Percentiles rank a stretch among this genome's conserved stretches.
Conservation (phyloP, 1,140 invertebrate species). For the Ephestia elutella region DNA sequence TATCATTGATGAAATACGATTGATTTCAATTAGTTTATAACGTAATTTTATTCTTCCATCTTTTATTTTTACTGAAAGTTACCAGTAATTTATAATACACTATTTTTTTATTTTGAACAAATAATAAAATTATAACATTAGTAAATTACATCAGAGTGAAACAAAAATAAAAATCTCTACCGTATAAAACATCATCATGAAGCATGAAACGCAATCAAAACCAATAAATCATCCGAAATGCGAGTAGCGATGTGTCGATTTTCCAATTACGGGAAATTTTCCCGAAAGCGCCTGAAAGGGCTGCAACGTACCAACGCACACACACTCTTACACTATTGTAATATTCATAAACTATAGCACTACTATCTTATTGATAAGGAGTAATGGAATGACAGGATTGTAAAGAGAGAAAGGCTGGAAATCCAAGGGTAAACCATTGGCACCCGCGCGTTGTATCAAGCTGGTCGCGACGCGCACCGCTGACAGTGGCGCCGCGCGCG, state of each 20-base stretch:
- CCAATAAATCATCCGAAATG: background rate
- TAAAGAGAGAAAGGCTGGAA: background rate
- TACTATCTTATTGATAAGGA: background rate
- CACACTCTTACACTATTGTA: background rate
- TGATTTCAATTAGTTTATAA: no score
- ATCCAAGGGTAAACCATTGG: background rate
- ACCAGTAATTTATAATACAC: no score
- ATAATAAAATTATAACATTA: no score
- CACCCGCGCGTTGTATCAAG: constrained; percentile 29
- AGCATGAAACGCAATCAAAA: constrained; percentile 3
- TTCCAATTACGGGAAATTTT: background rate
- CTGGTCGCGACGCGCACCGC: constrained; percentile 62
- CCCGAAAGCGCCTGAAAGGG: background rate
- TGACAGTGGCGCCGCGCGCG: constrained; percentile 62
- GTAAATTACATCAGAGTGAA: background rate
- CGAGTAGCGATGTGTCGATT: constrained; percentile 1
- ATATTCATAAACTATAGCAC: background rate
- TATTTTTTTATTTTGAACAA: no score
- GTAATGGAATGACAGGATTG: background rate
- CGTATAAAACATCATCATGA: background rate
- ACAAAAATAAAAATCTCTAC: background rate
- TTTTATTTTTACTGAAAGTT: no score
- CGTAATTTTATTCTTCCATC: no score
- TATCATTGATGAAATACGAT: no score
- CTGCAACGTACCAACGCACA: background rate